A percentile compares a stretch with the other conserved stretches of the same genome.
phyloP scores from a whole-genome alignment of 2,113 vertebrate species.

The Tapirus terrestris region DNA sequence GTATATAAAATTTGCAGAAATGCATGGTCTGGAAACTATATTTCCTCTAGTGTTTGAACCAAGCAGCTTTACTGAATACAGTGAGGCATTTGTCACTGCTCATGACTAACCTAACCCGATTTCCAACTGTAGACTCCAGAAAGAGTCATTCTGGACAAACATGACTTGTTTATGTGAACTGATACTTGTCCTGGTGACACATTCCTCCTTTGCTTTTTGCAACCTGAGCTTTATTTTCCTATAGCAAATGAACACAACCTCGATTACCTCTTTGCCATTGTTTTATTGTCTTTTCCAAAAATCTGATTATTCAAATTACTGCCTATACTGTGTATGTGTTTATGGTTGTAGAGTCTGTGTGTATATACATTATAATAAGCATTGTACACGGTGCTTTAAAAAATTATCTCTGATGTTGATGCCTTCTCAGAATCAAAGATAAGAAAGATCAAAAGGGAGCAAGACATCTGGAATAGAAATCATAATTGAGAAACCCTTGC shows the following conservation, averaged over 20 bases:
- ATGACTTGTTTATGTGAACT: not conserved
- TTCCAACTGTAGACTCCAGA: not conserved
- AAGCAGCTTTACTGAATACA: not conserved
- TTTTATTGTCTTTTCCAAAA: not conserved
- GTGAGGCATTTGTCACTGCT: not conserved
- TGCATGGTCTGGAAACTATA: not conserved
- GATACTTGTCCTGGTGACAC: not conserved
- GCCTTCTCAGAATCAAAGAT: not conserved
- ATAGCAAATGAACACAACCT: not conserved
- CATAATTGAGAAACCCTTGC: not conserved
- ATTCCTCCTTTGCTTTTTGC: not conserved
- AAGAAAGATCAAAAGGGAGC: not conserved
- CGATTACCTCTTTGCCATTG: not conserved
- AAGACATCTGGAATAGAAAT: not conserved
- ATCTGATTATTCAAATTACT: not conserved
- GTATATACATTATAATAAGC: not conserved
- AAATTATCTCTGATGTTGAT: not conserved
- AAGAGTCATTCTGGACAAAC: not conserved
- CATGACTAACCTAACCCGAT: rapidly evolving
- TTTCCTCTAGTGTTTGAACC: not conserved
- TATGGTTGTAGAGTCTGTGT: not conserved
- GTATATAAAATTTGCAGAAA: not conserved
- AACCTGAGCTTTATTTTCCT: not conserved
- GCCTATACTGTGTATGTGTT: not conserved
- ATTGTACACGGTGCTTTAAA: not conserved